Base-by-base conservation (phyloP, 2,888 invertebrate genomes). In the Cyclophora punctaria region DNA sequence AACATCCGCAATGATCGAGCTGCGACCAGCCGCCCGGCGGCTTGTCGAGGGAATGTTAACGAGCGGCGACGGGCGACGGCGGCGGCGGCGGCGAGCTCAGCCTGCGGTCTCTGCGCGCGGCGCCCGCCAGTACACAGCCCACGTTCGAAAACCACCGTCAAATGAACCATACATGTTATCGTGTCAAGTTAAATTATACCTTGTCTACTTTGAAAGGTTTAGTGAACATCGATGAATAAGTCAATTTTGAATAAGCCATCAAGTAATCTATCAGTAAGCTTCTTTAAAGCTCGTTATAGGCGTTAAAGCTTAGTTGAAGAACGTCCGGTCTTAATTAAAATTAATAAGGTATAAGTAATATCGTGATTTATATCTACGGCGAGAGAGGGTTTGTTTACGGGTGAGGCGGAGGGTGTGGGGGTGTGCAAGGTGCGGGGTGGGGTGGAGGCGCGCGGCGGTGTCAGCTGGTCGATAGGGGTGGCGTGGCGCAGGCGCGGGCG, bases 391-490 rank as follows among this genome's bases (percentile, higher is more conserved):
- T 83, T 82, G 82, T 82, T 81, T 81, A 82, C 78, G 75, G 71
- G 67, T 65, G 59, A 33, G 33, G 63, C 64, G 66, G 55, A 58
- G 64, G 63, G 63, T 50, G 57, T 49, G 59, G 62, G 63, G 58
- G 59, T 58, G 60, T 59, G 61, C 57, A 54, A 44, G 55, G 56
- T 55, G 61, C 58, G 58, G 50, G 55, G 60, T 56, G 51, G 57
- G 56, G 49, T 52, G 51, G 56, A 55, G 64, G 63, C 60, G 60
- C 56, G 57, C 66, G 58, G 66, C 70, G 67, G 71, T 51, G 57
- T 79, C 83, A 80, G 82, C 81, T 80, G 81, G 82, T 81, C 80
- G 81, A 81, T 82, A 80, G 69, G 50, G 45, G 48, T 45, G 40
- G 54, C 58, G 60, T 66, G 64, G 81, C 85, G 86, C 83, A 72